phyloP scores from a whole-genome alignment of 2,797 vertebrate species.

The Gallirallus australis region DNA sequence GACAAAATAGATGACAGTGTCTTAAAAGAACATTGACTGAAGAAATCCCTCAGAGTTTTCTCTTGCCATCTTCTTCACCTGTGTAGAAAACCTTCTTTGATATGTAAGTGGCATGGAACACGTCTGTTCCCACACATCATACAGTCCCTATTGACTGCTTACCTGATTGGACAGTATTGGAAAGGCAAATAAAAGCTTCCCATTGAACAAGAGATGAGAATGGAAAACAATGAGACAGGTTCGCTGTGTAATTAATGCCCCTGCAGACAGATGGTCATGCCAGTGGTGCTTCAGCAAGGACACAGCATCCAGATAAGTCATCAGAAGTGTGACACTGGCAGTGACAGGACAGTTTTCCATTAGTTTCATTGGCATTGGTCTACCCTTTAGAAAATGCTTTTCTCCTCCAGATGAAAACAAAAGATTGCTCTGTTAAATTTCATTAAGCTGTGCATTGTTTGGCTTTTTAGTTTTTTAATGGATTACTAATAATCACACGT shows the following conservation, averaged over 20 bases:
- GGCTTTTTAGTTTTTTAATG: neutral
- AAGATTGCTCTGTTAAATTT: neutral
- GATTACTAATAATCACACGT: neutral
- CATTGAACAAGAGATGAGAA: neutral
- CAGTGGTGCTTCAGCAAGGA: neutral
- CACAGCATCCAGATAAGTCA: neutral
- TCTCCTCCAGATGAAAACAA: neutral
- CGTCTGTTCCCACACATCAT: neutral
- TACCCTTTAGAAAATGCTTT: neutral
- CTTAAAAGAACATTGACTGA: neutral
- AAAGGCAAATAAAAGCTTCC: neutral
- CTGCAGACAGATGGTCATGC: neutral
- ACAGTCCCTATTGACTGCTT: neutral
- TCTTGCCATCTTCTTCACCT: neutral
- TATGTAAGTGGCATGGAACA: neutral
- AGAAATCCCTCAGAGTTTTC: neutral
- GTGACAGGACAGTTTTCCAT: neutral
- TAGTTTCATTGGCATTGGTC: neutral
- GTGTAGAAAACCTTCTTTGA: neutral
- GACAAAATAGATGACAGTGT: neutral
- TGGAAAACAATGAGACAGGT: neutral
- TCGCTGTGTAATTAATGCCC: neutral
- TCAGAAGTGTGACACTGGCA: neutral
- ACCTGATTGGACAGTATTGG: neutral
- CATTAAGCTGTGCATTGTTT: neutral